phyloP scores from a whole-genome alignment of 2,113 vertebrate species.

The Periophthalmus modestus region DNA sequence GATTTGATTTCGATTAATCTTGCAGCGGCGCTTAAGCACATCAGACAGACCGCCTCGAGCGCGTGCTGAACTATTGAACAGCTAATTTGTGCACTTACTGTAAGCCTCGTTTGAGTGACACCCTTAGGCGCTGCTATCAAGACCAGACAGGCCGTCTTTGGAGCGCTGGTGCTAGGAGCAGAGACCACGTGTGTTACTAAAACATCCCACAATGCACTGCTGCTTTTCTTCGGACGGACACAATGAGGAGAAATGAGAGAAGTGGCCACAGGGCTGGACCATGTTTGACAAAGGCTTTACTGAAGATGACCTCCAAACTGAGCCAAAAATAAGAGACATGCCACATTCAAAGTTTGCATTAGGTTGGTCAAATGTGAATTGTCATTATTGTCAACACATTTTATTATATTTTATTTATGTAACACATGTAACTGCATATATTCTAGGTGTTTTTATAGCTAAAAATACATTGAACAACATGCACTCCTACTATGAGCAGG shows the following conservation, averaged over 20 bases:
- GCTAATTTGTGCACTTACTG: background rate
- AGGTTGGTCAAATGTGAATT: no score
- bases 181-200: background rate
- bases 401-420: no score
- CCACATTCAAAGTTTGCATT: no score
- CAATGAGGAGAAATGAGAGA: conserved; percentile 27
- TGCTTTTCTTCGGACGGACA: conserved; percentile 7
- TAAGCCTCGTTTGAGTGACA: background rate
- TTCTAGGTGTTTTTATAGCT: no score
- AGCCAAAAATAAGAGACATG: no score
- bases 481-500: no score
- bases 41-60: no score
- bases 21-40: no score
- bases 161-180: conserved; percentile 1
- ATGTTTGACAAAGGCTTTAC: conserved; percentile 15
- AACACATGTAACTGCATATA: no score
- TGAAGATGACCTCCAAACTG: background rate
- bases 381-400: no score
- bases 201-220: conserved; percentile 31
- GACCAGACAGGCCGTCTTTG: background rate
- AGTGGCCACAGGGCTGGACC: conserved; percentile 21
- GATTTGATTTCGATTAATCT: no score
- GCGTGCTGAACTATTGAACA: background rate
- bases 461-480: no score
- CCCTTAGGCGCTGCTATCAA: background rate